Conservation (phyloP, 2,797 vertebrate species). For the Balearica regulorum region DNA sequence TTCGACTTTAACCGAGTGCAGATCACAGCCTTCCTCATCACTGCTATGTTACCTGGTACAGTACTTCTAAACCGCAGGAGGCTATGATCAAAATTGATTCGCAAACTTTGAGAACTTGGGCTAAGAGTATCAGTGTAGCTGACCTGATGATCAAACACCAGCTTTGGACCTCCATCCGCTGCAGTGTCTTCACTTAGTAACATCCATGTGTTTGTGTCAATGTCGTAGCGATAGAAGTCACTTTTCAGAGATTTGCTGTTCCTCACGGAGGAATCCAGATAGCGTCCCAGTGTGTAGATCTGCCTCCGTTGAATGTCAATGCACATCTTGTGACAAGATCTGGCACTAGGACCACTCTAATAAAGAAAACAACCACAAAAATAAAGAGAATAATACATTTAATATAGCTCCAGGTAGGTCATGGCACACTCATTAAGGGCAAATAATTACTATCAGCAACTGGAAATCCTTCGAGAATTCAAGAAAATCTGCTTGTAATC, state of each 20-base stretch:
- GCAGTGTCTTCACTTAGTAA: slow-evolving; percentile 97
- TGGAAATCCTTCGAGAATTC: background rate
- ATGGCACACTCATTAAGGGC: background rate
- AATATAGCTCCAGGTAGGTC: background rate
- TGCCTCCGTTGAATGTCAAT: slow-evolving; percentile 96
- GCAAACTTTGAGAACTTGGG: background rate
- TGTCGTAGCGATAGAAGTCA: slow-evolving; percentile 97
- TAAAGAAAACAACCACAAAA: background rate
- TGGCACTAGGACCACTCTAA: slow-evolving; percentile 92
- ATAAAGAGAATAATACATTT: background rate
- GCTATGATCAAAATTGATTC: accelerated
- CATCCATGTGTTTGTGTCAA: slow-evolving; percentile 94
- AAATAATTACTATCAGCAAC: background rate
- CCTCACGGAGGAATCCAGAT: slow-evolving; percentile 96
- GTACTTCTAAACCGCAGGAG: accelerated
- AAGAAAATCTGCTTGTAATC: background rate
- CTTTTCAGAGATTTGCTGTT: slow-evolving; percentile 98
- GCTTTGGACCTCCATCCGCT: slow-evolving; percentile 92
- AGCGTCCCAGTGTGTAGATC: slow-evolving; percentile 96
- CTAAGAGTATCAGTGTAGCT: background rate
- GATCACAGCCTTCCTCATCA: background rate
- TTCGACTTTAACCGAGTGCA: background rate
- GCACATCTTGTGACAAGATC: slow-evolving; percentile 99
- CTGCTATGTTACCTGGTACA: background rate
- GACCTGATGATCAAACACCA: slow-evolving; percentile 99